phyloP scores from a whole-genome alignment of 2,888 invertebrate species.

The Apodemia zela region DNA sequence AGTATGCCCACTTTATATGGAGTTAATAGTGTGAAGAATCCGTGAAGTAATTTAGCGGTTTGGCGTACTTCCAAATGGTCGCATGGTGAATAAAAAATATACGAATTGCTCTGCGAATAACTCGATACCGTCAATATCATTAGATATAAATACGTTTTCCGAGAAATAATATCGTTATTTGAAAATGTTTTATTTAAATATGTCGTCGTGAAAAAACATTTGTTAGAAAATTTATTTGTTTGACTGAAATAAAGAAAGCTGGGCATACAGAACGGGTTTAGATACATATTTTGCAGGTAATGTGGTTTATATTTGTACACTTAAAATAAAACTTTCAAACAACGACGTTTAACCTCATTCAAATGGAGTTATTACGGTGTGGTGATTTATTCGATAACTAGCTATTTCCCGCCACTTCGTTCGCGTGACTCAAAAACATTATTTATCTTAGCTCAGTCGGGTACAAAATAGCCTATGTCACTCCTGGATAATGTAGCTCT shows the following conservation, averaged over 20 bases:
- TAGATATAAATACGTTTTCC: slow-evolving; percentile 9
- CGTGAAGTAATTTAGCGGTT: slow-evolving; percentile 12
- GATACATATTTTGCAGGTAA: not conserved
- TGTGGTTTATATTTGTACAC: not conserved
- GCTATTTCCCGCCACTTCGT: too few species aligned
- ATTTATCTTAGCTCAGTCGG: too few species aligned
- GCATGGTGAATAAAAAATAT: slow-evolving; percentile 9
- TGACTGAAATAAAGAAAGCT: slow-evolving; percentile 1
- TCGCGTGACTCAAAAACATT: too few species aligned
- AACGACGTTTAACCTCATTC: too few species aligned
- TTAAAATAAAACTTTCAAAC: not conserved
- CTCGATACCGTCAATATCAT: slow-evolving; percentile 15
- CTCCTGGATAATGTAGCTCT: too few species aligned
- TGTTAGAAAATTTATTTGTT: slow-evolving; percentile 11
- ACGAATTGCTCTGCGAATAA: slow-evolving; percentile 13
- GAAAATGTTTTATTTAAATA: slow-evolving; percentile 15
- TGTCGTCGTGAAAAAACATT: slow-evolving; percentile 15
- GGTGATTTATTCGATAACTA: too few species aligned
- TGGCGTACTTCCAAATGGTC: slow-evolving; percentile 9
- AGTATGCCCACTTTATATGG: slow-evolving; percentile 2
- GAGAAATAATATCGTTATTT: slow-evolving; percentile 17
- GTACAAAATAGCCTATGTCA: too few species aligned
- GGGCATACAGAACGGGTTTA: not conserved
- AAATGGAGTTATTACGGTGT: too few species aligned
- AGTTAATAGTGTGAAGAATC: slow-evolving; percentile 12